Evolutionary conservation across 2,888 invertebrate genomes (phyloP).

Genomic region (Papilio demoleus): DNA sequence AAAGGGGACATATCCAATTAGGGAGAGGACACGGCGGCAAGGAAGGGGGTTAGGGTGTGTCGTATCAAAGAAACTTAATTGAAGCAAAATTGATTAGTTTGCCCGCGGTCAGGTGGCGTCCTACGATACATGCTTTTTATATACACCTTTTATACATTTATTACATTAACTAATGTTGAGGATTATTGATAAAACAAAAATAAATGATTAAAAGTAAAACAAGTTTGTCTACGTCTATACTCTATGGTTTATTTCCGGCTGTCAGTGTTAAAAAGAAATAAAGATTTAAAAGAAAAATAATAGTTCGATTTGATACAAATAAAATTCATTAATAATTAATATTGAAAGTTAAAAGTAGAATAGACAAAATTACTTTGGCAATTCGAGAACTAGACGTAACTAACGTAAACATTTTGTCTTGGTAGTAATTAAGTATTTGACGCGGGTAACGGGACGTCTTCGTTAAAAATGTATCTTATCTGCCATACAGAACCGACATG

Average conservation of each 20-base stretch:
- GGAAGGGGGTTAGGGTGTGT: background rate
- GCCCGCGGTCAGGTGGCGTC: background rate
- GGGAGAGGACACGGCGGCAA: background rate
- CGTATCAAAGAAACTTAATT: slow-evolving; percentile 29
- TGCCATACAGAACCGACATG: background rate
- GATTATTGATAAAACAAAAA: no score
- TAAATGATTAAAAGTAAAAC: no score
- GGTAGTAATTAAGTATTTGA: background rate
- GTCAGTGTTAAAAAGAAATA: no score
- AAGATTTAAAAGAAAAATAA: no score
- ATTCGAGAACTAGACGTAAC: background rate
- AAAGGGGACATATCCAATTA: slow-evolving; percentile 9
- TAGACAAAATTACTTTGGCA: background rate
- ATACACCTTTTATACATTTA: background rate
- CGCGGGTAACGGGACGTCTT: background rate
- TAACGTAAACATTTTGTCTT: background rate
- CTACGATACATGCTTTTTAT: background rate
- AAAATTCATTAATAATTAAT: background rate
- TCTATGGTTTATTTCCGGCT: no score
- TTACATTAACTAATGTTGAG: no score
- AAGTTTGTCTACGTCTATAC: no score
- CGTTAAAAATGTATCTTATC: background rate
- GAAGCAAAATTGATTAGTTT: slow-evolving; percentile 16
- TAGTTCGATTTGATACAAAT: no score
- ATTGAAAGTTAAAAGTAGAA: background rate